These are phyloP conservation scores for Helicoverpa armigera DNA, from an alignment of 1,140 invertebrate species.

Conservation along the genomic window DNA sequence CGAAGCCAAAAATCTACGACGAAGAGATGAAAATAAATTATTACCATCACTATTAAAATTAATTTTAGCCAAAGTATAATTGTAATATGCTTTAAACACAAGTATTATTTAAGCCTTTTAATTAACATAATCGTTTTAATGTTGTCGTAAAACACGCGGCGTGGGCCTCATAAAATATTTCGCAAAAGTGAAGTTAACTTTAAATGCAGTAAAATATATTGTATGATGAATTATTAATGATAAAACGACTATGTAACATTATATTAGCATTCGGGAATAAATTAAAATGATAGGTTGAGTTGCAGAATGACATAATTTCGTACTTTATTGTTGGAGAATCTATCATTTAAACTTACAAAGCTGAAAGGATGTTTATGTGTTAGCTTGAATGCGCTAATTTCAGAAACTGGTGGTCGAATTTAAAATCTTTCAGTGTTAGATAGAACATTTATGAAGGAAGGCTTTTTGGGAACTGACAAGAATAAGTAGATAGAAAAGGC, in stretches of 20 bases:
- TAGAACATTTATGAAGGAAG: too few species aligned
- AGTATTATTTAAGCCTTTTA: background rate
- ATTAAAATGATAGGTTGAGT: background rate
- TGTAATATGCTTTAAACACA: background rate
- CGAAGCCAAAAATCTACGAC: too few species aligned
- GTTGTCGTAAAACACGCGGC: constrained; percentile 4
- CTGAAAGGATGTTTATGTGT: too few species aligned
- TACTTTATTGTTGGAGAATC: background rate
- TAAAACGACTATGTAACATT: background rate
- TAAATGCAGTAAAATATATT: background rate
- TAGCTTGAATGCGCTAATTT: too few species aligned
- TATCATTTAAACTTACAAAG: too few species aligned
- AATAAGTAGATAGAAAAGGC: too few species aligned
- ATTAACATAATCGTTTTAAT: constrained; percentile 20
- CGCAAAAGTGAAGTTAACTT: constrained; percentile 5
- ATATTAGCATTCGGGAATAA: background rate
- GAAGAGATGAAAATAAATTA: too few species aligned
- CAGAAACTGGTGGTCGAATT: too few species aligned
- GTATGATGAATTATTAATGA: constrained; percentile 2
- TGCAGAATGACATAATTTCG: background rate
- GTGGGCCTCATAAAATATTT: constrained; percentile 10
- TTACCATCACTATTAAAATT: too few species aligned
- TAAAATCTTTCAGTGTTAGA: too few species aligned
- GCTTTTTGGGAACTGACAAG: too few species aligned
- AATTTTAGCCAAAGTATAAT: background rate